These are phyloP conservation scores for Drosophila anceps DNA, from an alignment of 2,888 invertebrate genomes.

Conservation along the genomic window DNA sequence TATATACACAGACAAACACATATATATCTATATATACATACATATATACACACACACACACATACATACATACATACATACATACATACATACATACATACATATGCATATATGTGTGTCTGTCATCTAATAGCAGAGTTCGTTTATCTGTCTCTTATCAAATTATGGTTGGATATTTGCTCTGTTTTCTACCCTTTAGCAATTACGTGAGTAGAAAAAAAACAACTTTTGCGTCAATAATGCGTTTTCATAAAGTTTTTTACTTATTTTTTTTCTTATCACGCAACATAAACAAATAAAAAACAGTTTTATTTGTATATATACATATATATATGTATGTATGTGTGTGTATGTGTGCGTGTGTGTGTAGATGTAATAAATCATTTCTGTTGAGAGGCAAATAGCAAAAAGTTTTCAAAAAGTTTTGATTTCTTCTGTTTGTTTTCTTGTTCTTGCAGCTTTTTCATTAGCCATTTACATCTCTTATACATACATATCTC, in stretches of 20 bases:
- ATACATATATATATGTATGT: neutral
- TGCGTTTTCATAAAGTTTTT: constrained; percentile 1
- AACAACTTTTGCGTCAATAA: constrained; percentile 30
- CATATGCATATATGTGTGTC: neutral
- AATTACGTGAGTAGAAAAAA: constrained; percentile 35
- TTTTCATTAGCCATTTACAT: constrained; percentile 2
- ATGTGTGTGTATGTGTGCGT: neutral
- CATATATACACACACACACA: neutral
- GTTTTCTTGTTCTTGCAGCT: neutral
- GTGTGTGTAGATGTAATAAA: no score
- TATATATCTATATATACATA: no score
- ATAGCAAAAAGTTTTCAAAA: neutral
- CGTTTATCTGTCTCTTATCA: constrained; percentile 47
- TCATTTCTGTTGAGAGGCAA: neutral
- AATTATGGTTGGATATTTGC: constrained; percentile 24
- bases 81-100: neutral
- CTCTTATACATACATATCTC: no score
- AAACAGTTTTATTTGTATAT: neutral
- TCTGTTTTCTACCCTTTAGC: constrained; percentile 16
- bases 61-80: neutral
- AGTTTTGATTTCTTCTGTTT: neutral
- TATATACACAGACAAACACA: no score
- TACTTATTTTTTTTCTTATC: constrained; percentile 11
- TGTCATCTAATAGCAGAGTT: constrained; percentile 27
- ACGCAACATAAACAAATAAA: constrained; percentile 8